These are phyloP conservation scores for Neria commutata DNA, from an alignment of 2,888 invertebrate genomes.

Conservation along the genomic window DNA sequence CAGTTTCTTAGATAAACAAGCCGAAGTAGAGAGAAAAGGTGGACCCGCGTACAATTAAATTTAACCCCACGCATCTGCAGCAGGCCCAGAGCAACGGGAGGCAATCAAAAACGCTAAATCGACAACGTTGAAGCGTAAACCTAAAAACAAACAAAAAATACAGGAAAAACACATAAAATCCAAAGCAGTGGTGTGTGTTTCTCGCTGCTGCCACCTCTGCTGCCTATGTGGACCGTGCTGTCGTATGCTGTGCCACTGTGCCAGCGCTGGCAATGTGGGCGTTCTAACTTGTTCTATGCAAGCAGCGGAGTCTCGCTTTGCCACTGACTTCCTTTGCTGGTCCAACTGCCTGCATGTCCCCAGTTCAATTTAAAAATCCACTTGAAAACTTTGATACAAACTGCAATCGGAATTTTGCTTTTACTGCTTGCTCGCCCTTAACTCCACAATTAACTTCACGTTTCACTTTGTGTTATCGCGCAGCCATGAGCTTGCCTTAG, in stretches of 20 bases:
- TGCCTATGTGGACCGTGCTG: not conserved
- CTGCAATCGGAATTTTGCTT: no score
- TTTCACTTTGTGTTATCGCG: not conserved
- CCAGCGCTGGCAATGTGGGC: conserved; percentile 28
- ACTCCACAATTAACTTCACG: not conserved
- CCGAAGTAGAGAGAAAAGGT: not conserved
- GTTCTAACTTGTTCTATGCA: conserved; percentile 32
- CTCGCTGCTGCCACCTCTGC: conserved; percentile 2
- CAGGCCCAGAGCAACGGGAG: not conserved
- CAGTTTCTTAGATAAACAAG: conserved; percentile 8
- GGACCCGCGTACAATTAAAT: no score
- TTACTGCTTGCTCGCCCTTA: no score
- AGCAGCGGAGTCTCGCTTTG: conserved; percentile 8
- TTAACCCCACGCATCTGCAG: conserved; percentile 23
- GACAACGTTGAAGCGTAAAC: not conserved
- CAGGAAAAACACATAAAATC: not conserved
- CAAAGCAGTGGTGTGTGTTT: not conserved
- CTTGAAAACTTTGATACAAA: no score
- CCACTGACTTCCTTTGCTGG: not conserved
- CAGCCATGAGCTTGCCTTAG: conserved; percentile 16
- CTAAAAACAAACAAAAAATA: conserved; percentile 12
- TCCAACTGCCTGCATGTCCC: not conserved
- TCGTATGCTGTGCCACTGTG: not conserved
- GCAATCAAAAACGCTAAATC: conserved; percentile 7
- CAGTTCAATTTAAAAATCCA: no score